Percentiles rank a stretch among this genome's conserved stretches.
These are phyloP conservation scores for Blastomussa wellsi DNA, from an alignment of 92 coral and sea anemone species.

Conservation along the genomic window DNA sequence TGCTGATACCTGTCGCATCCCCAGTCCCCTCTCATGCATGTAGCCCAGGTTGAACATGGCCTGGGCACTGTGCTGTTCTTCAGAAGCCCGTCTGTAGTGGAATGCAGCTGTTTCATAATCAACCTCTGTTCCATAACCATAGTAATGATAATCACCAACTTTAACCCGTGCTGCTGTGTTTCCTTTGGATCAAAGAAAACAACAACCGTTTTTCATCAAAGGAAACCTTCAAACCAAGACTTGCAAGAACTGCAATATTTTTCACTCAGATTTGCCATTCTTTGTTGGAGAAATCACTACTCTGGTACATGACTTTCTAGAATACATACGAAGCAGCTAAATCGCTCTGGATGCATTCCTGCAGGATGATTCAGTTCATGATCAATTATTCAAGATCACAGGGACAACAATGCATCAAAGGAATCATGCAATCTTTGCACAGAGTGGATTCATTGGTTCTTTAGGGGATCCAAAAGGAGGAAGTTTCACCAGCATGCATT, in stretches of 20 bases:
- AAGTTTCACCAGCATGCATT: too few relatives aligned
- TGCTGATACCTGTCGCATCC: conserved; percentile 85
- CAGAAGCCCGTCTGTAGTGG: conserved; percentile 91
- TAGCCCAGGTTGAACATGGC: conserved; percentile 99
- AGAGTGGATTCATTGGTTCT: too few relatives aligned
- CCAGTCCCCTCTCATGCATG: conserved; percentile 99
- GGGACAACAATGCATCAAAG: too few relatives aligned
- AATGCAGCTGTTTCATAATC: conserved; percentile 96
- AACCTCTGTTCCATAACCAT: conserved; percentile 94
- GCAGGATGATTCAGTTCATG: too few relatives aligned
- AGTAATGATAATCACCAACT: conserved; percentile 97
- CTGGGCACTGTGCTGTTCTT: conserved; percentile 94
- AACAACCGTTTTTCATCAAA: not conserved
- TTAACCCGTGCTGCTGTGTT: conserved; percentile 97
- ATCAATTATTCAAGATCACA: too few relatives aligned
- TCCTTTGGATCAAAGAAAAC: conserved; percentile 48
- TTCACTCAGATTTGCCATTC: not conserved
- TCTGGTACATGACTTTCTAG: not conserved
- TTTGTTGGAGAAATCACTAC: not conserved
- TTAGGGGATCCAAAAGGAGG: too few relatives aligned
- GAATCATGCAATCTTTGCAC: too few relatives aligned
- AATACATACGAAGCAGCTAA: too few relatives aligned
- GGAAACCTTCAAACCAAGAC: not conserved
- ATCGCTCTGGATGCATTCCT: too few relatives aligned
- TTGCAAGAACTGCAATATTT: not conserved